These are phyloP conservation scores for Orestias chungarensis DNA, from an alignment of 2,797 vertebrate species.

Conservation along the genomic window DNA sequence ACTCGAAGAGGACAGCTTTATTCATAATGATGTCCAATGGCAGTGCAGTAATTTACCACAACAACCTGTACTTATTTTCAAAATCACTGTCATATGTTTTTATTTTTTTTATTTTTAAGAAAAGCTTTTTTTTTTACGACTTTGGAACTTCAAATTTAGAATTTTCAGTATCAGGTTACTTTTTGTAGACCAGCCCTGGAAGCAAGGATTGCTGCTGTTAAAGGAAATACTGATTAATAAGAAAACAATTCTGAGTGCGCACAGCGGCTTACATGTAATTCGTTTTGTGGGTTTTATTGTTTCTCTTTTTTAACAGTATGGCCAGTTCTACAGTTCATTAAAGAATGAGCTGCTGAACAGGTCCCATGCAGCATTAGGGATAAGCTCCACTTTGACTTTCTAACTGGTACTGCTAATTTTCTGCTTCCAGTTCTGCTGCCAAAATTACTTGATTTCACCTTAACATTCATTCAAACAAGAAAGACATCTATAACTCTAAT, in stretches of 20 bases:
- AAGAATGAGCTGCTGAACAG: conserved; percentile 43
- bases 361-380: conserved; percentile 36
- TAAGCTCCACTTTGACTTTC: conserved; percentile 31
- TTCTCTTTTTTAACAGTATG: conserved; percentile 37
- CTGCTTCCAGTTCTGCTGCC: neutral
- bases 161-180: conserved; percentile 1
- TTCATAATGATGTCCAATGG: conserved; percentile 30
- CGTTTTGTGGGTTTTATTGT: conserved; percentile 35
- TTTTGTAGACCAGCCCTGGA: conserved; percentile 3
- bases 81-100: conserved; percentile 8
- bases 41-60: conserved; percentile 15
- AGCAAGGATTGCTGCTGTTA: conserved; percentile 27
- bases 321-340: conserved; percentile 36
- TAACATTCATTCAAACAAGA: neutral
- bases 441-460: conserved; percentile 1
- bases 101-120: neutral
- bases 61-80: conserved; percentile 2
- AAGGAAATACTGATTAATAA: conserved; percentile 46
- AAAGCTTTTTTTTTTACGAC: conserved; percentile 15
- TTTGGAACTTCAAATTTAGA: conserved; percentile 4
- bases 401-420: conserved; percentile 14
- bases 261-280: conserved; percentile 49
- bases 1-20: conserved; percentile 28
- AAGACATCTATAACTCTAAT: neutral
- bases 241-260: conserved; percentile 32